These are phyloP conservation scores for Microchirus variegatus DNA, from an alignment of 2,797 vertebrate genomes.

Conservation along the genomic window DNA sequence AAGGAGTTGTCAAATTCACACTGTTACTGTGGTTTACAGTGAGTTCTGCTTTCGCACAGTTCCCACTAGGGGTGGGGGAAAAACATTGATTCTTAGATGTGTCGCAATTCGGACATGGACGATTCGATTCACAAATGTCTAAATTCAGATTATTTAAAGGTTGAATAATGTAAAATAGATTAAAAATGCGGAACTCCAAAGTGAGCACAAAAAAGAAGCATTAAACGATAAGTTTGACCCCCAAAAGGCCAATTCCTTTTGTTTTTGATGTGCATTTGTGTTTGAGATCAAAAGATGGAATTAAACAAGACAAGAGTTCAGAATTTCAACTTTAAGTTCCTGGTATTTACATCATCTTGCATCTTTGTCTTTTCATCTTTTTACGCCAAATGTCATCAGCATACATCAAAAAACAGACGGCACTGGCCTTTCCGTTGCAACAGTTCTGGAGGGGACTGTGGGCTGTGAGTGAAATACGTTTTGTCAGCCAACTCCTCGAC, in stretches of 20 bases:
- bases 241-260: not conserved
- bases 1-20: too few species aligned
- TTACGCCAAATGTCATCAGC: not conserved
- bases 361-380: not conserved
- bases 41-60: not conserved
- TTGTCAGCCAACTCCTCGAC: not conserved
- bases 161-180: too few species aligned
- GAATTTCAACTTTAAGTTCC: not conserved
- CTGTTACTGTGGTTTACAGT: not conserved
- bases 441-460: not conserved
- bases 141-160: too few species aligned
- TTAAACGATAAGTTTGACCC: too few species aligned
- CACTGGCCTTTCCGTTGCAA: not conserved
- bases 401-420: not conserved
- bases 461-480: not conserved
- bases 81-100: too few species aligned
- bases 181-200: too few species aligned
- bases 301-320: not conserved
- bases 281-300: not conserved
- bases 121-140: too few species aligned
- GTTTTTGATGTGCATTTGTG: not conserved
- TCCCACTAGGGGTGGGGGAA: too few species aligned
- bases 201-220: too few species aligned
- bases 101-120: too few species aligned
- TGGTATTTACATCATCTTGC: conserved; percentile 4